Conservation (phyloP, 2,113 vertebrate species). For the Oryzias woworae region DNA sequence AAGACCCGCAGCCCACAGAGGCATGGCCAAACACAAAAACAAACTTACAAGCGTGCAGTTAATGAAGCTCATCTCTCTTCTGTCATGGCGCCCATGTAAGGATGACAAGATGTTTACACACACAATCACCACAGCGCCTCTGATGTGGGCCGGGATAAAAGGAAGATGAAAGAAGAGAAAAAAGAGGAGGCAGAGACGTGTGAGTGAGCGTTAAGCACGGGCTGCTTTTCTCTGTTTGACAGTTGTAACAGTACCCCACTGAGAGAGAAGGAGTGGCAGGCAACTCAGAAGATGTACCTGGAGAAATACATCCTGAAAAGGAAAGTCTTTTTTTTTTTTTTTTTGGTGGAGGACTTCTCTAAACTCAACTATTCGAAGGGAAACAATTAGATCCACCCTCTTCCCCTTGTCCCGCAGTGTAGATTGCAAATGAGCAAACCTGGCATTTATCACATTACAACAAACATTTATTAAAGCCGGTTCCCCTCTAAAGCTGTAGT, state of each 20-base stretch:
- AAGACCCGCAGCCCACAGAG: conserved; percentile 27
- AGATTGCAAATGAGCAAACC: conserved; percentile 77
- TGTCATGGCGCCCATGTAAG: conserved; percentile 69
- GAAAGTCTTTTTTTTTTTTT: conserved; percentile 11
- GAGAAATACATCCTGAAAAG: conserved; percentile 37
- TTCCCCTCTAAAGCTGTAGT: conserved; percentile 77
- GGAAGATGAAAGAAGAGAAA: conserved; percentile 48
- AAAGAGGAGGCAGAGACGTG: conserved; percentile 49
- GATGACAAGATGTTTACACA: conserved; percentile 76
- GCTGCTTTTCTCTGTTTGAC: conserved; percentile 62
- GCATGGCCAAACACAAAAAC: conserved; percentile 56
- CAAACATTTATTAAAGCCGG: conserved; percentile 81
- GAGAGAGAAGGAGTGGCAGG: conserved; percentile 37
- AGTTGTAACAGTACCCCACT: conserved; percentile 64
- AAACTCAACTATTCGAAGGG: conserved; percentile 48
- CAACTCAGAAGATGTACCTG: conserved; percentile 20
- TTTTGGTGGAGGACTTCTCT: conserved; percentile 30
- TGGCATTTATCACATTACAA: conserved; percentile 80
- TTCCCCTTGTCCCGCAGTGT: conserved; percentile 68
- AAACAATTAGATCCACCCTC: conserved; percentile 72
- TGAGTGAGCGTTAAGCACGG: conserved; percentile 33
- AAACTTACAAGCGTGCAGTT: conserved; percentile 55
- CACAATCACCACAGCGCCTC: conserved; percentile 63
- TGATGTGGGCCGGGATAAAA: conserved; percentile 69
- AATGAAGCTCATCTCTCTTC: conserved; percentile 67